Base-by-base conservation (phyloP, 2,113 vertebrate species). In the Rhinolophus sinicus region DNA sequence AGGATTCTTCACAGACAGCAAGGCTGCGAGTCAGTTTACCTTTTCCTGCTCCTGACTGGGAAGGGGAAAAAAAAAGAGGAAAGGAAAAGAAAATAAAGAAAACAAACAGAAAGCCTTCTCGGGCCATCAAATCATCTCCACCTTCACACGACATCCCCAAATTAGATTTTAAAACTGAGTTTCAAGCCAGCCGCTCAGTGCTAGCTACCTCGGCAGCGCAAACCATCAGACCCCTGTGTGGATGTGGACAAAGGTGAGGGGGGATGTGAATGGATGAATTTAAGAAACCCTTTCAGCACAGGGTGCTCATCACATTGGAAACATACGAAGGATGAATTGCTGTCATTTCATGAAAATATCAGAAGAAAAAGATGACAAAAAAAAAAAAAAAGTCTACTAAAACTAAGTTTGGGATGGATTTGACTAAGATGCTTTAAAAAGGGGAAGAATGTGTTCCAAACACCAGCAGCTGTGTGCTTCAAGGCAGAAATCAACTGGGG, bases 1-100 rank as follows among this genome's bases (percentile, higher is more conserved):
- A 97, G 28, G 99, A 98, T 54, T 99, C 99, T 94, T 99, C 99
- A 84, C 99, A 99, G 65, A 99, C 98, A 83, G 99, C 99, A 88
- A 98, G 98, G 44, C 99, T 99, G 73, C 99, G 99, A 54, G 99
- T 98, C 0, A 99, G 98, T 98, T 99, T 99, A 44, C 99, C 99
- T 98, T 99, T 99, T 60, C 98, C 98, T 95, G 98, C 99, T 98
- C 98, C 98, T 99, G 99, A 98, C 98, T 97, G 98, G 21, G 98
- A 60, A 98, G 47, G 47, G 47, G 97, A 82, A 60, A 6, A 93
- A 80, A 97, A 50, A 96, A 84, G 30, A 98, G 44, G 98, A 38
- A 97, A 86, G 44, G 47, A 94, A 75, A 96, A 35, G 94, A 85
- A 93, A 97, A 81, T 50, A 97, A 97, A 88, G 90, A 84, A 93